Evolutionary conservation across 2,797 vertebrate species (phyloP).

Genomic region (Merluccius polli): DNA sequence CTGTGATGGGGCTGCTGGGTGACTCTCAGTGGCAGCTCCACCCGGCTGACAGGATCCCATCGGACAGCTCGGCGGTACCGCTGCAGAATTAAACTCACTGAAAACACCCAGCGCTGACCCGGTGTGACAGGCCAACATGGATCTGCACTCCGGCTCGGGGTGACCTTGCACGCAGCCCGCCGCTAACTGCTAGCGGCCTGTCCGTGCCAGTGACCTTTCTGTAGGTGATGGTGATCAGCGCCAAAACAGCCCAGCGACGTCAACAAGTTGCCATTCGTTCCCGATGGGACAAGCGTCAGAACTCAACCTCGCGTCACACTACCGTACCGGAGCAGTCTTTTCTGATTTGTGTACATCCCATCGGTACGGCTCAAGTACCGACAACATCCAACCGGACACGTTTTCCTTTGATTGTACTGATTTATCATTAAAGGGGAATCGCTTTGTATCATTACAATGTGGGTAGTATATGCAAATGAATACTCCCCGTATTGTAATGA

Average conservation of each 20-base stretch:
- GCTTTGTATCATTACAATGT: too few species aligned
- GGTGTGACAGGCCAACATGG: conserved; percentile 54
- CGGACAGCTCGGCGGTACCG: conserved; percentile 58
- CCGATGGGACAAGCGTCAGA: neutral
- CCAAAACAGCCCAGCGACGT: too few species aligned
- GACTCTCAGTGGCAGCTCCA: conserved; percentile 63
- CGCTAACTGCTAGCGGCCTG: neutral
- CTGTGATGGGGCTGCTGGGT: conserved; percentile 50
- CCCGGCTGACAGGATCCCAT: conserved; percentile 57
- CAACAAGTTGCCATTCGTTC: too few species aligned
- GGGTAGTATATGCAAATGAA: too few species aligned
- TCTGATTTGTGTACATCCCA: neutral
- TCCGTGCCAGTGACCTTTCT: neutral
- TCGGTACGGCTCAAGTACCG: neutral
- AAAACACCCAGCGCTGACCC: conserved; percentile 44
- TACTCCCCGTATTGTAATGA: too few species aligned
- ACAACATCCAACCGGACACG: neutral
- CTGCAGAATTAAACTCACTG: neutral
- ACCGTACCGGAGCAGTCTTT: too few species aligned
- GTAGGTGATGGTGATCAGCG: neutral
- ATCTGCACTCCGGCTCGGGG: conserved; percentile 53
- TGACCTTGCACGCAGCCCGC: conserved; percentile 55
- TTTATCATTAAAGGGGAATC: too few species aligned
- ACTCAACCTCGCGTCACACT: neutral
- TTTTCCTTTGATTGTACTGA: too few species aligned